These are phyloP conservation scores for Epinephelus awoara DNA, from an alignment of 2,797 vertebrate genomes.

Conservation along the genomic window DNA sequence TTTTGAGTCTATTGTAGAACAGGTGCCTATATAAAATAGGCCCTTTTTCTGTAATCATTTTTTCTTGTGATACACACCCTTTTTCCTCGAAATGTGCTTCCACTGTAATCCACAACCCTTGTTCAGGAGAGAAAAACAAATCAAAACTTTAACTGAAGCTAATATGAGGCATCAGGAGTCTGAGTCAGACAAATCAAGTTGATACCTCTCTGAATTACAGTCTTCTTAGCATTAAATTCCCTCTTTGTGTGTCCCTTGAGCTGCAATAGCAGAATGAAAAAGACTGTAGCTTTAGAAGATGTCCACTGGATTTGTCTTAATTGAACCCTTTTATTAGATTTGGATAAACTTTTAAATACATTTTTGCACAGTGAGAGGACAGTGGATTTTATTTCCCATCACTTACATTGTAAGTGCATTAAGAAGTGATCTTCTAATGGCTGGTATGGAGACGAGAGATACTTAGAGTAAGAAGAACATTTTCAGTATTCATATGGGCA, in stretches of 20 bases:
- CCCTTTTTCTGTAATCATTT: background rate
- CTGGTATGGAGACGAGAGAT: background rate
- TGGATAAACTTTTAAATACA: background rate
- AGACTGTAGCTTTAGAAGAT: too few species aligned
- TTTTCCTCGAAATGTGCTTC: background rate
- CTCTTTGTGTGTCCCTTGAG: background rate
- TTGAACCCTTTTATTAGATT: background rate
- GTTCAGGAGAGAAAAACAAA: background rate
- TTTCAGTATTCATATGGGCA: background rate
- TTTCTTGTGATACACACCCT: background rate
- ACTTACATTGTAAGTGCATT: background rate
- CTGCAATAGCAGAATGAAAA: background rate
- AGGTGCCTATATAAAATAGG: background rate
- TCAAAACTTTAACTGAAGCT: background rate
- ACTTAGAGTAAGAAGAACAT: background rate
- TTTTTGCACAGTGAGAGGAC: background rate
- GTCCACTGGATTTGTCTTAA: too few species aligned
- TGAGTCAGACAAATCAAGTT: background rate
- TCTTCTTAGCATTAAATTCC: background rate
- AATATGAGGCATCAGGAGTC: background rate
- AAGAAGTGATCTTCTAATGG: background rate
- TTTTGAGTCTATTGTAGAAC: too few species aligned
- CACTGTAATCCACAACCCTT: background rate
- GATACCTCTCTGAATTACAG: background rate
- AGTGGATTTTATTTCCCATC: background rate